Percentiles rank a stretch among this genome's conserved stretches.
Evolutionary conservation across 2,888 invertebrate genomes (phyloP).

Genomic region (Drosophila tripunctata): DNA sequence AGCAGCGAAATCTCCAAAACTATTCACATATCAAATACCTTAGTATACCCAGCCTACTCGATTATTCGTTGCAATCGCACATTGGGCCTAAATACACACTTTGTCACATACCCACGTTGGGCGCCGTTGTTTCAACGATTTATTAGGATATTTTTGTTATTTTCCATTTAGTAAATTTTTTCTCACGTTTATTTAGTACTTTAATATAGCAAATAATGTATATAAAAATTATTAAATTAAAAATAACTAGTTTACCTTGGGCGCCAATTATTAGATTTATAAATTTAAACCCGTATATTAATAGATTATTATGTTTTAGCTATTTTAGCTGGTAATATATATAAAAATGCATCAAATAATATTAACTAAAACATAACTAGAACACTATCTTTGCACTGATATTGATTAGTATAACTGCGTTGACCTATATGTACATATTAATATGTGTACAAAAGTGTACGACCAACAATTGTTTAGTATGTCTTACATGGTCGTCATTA

Average conservation of each 20-base stretch:
- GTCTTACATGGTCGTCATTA: slow-evolving; percentile 33
- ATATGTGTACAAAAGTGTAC: slow-evolving; percentile 8
- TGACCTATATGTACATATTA: slow-evolving; percentile 30
- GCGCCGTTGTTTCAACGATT: too few species aligned
- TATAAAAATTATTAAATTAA: too few species aligned
- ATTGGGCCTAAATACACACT: background rate
- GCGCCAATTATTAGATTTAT: background rate
- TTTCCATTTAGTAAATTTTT: too few species aligned
- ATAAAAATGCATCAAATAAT: too few species aligned
- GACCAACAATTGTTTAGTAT: background rate
- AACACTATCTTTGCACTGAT: slow-evolving; percentile 16
- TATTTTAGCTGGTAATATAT: too few species aligned
- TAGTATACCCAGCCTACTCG: background rate
- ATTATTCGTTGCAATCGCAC: slow-evolving; percentile 11
- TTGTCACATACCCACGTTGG: background rate
- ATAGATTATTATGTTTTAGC: too few species aligned
- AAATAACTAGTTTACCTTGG: too few species aligned
- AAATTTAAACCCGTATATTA: too few species aligned
- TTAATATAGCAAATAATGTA: too few species aligned
- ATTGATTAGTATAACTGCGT: slow-evolving; percentile 37
- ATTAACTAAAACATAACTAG: too few species aligned
- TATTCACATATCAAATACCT: slow-evolving; percentile 27
- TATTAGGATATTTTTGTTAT: too few species aligned
- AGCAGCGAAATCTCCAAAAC: background rate
- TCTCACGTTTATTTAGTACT: too few species aligned